Evolutionary conservation across 92 coral and sea anemone species (phyloP).

Genomic region (Ricordea florida): DNA sequence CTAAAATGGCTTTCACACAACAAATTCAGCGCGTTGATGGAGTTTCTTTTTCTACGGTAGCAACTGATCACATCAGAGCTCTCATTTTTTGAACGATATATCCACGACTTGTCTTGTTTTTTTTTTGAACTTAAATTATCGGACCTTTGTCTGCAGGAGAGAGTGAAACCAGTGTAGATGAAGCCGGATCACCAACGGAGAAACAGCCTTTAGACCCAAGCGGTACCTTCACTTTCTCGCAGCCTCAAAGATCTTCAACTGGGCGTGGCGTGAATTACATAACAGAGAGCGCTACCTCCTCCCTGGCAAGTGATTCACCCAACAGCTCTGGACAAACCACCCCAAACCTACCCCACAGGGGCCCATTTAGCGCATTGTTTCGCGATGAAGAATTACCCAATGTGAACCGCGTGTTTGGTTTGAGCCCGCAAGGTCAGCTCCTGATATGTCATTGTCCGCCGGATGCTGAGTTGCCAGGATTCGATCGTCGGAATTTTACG

Average conservation of each 20-base stretch:
- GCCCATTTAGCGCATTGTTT: constrained; percentile 32
- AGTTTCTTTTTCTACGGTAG: too few relatives aligned
- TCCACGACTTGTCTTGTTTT: background rate
- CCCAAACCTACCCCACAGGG: constrained; percentile 50
- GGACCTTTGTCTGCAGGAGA: constrained; percentile 32
- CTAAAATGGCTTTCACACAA: too few relatives aligned
- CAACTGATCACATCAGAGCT: too few relatives aligned
- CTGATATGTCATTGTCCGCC: constrained; percentile 92
- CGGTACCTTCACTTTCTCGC: constrained; percentile 19
- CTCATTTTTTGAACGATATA: too few relatives aligned
- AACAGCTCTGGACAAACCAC: constrained; percentile 28
- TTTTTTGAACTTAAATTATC: background rate
- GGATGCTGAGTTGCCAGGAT: constrained; percentile 88
- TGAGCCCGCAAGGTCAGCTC: constrained; percentile 71
- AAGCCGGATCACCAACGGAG: constrained; percentile 62
- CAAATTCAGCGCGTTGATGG: too few relatives aligned
- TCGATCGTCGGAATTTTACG: constrained; percentile 89
- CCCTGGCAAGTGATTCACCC: constrained; percentile 67
- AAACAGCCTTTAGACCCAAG: constrained; percentile 43
- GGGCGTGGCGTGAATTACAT: constrained; percentile 52
- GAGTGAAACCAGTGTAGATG: constrained; percentile 66
- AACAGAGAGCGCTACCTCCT: constrained; percentile 59
- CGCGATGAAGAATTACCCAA: constrained; percentile 64
- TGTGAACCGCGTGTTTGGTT: constrained; percentile 71
- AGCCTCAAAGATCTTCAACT: constrained; percentile 22